Evolutionary conservation across 2,113 vertebrate genomes (phyloP), one percentile per base, ranked within the genome.

Genomic region (Podarcis cretensis): DNA sequence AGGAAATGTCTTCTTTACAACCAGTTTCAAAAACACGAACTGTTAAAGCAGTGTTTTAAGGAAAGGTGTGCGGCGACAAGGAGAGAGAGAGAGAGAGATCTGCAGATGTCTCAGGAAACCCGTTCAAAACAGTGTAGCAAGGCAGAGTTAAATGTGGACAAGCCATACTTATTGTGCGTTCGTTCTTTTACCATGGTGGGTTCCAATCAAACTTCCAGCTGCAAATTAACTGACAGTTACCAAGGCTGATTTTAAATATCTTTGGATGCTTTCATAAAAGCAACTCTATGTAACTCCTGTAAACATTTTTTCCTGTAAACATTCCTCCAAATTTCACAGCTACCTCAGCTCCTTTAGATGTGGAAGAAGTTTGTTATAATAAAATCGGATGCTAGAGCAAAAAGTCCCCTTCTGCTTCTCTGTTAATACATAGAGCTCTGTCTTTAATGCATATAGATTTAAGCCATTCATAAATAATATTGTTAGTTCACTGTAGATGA

Each of bases 1-100:
- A 92, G 91, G 88, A 96, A 96, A 96, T 93, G 32, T 90, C 91
- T 96, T 95, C 93, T 94, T 93, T 93, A 84, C 95, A 96, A 92
- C 93, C 91, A 91, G 92, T 93, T 95, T 91, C 84, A 86, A 86
- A 94, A 95, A 93, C 71, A 90, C 23, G 65, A 95, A 94, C 93
- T 92, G 89, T 86, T 93, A 91, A 57, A 91, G 75, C 5, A 83
- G 76, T 94, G 80, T 88, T 91, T 75, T 82, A 66, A 78, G 73
- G 73, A 77, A 59, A 73, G 6, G 54, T n/a, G 10, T 9, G 48
- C 10, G 48, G 48, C 48, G 48, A 2, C 48, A 12, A 54, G 5
- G 5, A 13, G 75, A 86, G 90, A 85, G 25, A 88, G 63, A 90
- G 73, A 9, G 12, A 88, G 6, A 93, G 92, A 73, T 8, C 30